These are phyloP conservation scores for Trachymyrmex cornetzi DNA, from an alignment of 1,140 invertebrate species.

Conservation along the genomic window DNA sequence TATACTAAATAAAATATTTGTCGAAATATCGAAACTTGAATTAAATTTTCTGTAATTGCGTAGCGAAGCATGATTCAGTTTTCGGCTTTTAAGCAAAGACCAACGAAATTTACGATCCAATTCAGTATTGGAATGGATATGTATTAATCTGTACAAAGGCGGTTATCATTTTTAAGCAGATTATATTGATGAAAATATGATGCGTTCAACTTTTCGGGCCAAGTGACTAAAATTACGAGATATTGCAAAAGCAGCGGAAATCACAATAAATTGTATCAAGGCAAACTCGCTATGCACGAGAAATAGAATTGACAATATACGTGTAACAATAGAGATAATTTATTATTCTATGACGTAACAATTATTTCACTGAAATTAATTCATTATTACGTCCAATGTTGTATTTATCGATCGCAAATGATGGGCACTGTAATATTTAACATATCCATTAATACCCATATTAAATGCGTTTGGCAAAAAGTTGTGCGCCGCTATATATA, in stretches of 20 bases:
- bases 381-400: conserved; percentile 2
- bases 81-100: conserved; percentile 55
- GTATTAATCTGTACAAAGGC: conserved; percentile 35
- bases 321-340: conserved; percentile 48
- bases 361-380: conserved; percentile 42
- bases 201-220: conserved; percentile 44
- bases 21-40: conserved; percentile 43
- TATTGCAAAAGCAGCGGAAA: conserved; percentile 33
- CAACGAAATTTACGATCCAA: conserved; percentile 56
- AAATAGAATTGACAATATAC: conserved; percentile 19
- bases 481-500: too few species aligned
- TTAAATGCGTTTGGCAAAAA: not conserved
- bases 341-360: conserved; percentile 40
- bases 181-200: conserved; percentile 55
- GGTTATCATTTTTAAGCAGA: conserved; percentile 62
- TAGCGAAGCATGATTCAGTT: conserved; percentile 30
- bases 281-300: not conserved
- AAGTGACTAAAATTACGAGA: conserved; percentile 42
- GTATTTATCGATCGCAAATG: conserved; percentile 18
- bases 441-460: not conserved
- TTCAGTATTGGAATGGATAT: conserved; percentile 43
- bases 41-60: conserved; percentile 40
- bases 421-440: not conserved
- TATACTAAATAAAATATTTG: conserved; percentile 37
- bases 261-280: conserved; percentile 51